Percentiles rank a stretch among this genome's conserved stretches.
Conservation (phyloP, 2,888 invertebrate genomes). For the Amphimallon solstitiale region DNA sequence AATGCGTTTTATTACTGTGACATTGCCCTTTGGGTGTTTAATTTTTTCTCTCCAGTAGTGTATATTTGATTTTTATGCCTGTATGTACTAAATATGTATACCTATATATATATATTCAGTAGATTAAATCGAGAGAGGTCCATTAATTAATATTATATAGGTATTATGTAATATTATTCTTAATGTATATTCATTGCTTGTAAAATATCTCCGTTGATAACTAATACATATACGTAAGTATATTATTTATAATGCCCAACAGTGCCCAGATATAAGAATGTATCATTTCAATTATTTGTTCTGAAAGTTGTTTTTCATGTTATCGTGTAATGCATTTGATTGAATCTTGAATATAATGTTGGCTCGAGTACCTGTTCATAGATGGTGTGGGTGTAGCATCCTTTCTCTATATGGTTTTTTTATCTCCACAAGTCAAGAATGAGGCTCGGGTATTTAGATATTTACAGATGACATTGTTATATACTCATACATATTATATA, state of each 20-base stretch:
- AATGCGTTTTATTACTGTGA: no score
- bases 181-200: conserved; percentile 17
- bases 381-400: conserved; percentile 25
- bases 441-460: conserved; percentile 4
- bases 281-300: conserved; percentile 28
- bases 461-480: conserved; percentile 14
- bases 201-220: not conserved
- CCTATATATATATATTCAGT: no score
- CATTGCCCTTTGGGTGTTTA: no score
- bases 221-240: conserved; percentile 10
- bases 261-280: conserved; percentile 10
- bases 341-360: conserved; percentile 17
- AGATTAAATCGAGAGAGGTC: no score
- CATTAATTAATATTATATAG: no score
- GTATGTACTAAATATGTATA: no score
- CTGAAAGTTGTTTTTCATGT: conserved; percentile 25
- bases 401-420: conserved; percentile 7
- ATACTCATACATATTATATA: not conserved
- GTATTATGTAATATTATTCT: conserved; percentile 14
- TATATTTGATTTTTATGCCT: no score
- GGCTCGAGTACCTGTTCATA: conserved; percentile 9
- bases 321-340: conserved; percentile 27
- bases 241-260: conserved; percentile 10
- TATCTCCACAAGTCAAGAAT: not conserved
- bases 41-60: no score